These are phyloP conservation scores for Danio kyathit DNA, from an alignment of 2,797 vertebrate genomes.

Conservation along the genomic window DNA sequence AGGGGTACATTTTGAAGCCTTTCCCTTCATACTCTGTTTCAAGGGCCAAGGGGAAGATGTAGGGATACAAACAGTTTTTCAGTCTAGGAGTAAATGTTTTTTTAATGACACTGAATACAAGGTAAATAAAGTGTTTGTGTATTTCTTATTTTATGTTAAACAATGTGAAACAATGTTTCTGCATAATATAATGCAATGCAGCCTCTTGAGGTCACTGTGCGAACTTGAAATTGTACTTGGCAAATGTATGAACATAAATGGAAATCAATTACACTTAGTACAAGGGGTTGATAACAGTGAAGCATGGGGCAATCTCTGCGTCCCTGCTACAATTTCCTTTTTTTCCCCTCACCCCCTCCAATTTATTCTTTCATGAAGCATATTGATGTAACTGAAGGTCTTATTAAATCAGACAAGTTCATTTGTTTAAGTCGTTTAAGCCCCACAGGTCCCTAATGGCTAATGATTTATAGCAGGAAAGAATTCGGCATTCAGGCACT, in stretches of 20 bases:
- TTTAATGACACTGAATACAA: too few relatives aligned
- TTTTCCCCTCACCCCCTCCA: constrained; percentile 38
- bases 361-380: constrained; percentile 63
- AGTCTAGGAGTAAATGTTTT: too few relatives aligned
- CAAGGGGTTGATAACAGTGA: constrained; percentile 45
- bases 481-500: constrained; percentile 76
- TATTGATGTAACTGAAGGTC: constrained; percentile 77
- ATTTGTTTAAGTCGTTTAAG: constrained; percentile 85
- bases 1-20: too few relatives aligned
- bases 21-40: too few relatives aligned
- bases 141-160: neutral
- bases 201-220: constrained; percentile 34
- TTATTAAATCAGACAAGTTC: constrained; percentile 85
- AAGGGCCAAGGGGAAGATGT: too few relatives aligned
- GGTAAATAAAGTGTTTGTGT: neutral
- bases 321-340: constrained; percentile 46
- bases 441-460: constrained; percentile 77
- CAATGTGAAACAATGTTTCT: constrained; percentile 2
- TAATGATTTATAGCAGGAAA: constrained; percentile 85
- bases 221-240: constrained; percentile 34
- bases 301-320: constrained; percentile 31
- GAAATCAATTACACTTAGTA: constrained; percentile 54
- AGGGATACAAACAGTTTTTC: too few relatives aligned
- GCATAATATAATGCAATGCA: constrained; percentile 17
- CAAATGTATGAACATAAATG: constrained; percentile 54